Evolutionary conservation across 2,113 vertebrate species (phyloP).

Genomic region (Phasianus colchicus): DNA sequence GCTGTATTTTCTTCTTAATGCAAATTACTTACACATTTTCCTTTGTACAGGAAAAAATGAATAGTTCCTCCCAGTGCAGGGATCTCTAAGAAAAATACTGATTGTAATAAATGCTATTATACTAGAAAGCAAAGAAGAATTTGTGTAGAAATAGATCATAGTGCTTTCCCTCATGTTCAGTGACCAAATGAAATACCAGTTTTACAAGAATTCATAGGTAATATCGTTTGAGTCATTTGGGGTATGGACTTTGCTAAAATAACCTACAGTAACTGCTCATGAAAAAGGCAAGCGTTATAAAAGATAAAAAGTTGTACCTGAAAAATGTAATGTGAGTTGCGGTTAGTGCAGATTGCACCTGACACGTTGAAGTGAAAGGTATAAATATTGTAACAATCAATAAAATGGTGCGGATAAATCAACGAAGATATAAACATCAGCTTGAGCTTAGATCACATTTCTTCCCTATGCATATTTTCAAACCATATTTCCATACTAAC

Average conservation of each 20-base stretch:
- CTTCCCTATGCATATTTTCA: background rate
- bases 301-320: background rate
- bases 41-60: background rate
- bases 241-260: background rate
- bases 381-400: conserved; percentile 18
- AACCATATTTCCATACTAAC: background rate
- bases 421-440: conserved; percentile 3
- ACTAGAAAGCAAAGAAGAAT: background rate
- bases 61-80: background rate
- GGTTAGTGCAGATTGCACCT: background rate
- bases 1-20: background rate
- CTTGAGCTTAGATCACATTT: background rate
- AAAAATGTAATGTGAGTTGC: background rate
- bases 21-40: background rate
- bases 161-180: background rate
- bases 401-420: background rate
- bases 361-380: conserved; percentile 7
- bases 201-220: background rate
- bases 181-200: background rate
- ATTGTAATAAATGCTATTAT: background rate
- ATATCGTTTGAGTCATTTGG: background rate
- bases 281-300: background rate
- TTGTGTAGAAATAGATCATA: background rate
- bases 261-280: background rate
- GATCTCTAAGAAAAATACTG: background rate